Conservation (phyloP, 2,888 invertebrate species). For the Lysandra coridon region DNA sequence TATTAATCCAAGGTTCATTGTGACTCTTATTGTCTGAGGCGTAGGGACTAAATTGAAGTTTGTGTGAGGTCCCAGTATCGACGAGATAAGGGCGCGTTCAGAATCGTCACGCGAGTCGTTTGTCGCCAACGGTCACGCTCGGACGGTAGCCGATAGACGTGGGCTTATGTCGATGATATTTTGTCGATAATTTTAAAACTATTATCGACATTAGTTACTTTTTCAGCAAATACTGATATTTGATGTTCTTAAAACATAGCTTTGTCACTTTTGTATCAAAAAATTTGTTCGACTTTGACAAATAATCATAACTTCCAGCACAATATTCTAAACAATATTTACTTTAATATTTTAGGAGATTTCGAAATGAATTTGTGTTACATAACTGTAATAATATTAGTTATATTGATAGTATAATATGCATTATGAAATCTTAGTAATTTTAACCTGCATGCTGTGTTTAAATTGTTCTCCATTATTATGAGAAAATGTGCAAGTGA, state of each 20-base stretch:
- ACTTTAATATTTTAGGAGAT: no score
- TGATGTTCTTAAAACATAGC: no score
- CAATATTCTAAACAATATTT: no score
- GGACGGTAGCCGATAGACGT: slow-evolving; percentile 64
- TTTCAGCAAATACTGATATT: no score
- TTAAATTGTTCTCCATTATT: slow-evolving; percentile 12
- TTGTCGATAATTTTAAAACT: slow-evolving; percentile 38
- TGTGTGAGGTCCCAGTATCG: slow-evolving; percentile 48
- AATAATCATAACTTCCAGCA: no score
- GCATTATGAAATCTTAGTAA: slow-evolving; percentile 11
- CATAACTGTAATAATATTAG: not conserved
- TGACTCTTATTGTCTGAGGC: not conserved
- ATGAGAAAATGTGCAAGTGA: slow-evolving; percentile 1
- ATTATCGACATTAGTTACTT: no score
- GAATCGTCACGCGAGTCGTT: slow-evolving; percentile 72
- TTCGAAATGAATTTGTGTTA: no score
- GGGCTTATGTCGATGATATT: slow-evolving; percentile 49
- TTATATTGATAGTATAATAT: not conserved
- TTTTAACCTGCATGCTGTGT: not conserved
- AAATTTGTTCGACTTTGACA: no score
- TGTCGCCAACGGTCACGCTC: slow-evolving; percentile 72
- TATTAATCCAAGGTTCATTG: not conserved
- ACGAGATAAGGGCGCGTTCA: slow-evolving; percentile 63
- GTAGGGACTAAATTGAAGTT: not conserved
- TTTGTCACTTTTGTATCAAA: no score